phyloP scores from a whole-genome alignment of 2,113 vertebrate genomes.

The Azemiops feae region DNA sequence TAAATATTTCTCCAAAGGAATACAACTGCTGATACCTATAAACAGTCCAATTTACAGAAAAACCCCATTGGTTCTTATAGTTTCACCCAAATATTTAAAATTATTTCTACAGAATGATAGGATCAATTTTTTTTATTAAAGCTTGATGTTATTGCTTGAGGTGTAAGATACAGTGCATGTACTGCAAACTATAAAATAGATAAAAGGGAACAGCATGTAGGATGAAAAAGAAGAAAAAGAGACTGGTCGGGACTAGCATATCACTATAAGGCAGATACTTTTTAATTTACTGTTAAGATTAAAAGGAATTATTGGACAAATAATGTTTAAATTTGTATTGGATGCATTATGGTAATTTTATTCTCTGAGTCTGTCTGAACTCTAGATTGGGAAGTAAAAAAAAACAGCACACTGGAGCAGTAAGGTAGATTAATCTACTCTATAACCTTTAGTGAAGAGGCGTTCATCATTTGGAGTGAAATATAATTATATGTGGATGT shows the following conservation, averaged over 20 bases:
- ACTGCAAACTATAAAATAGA: neutral
- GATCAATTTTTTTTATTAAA: neutral
- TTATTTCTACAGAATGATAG: neutral
- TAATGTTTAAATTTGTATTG: neutral
- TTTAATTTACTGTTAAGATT: neutral
- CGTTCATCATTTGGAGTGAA: neutral
- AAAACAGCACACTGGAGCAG: neutral
- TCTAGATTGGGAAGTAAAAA: neutral
- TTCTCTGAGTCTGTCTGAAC: neutral
- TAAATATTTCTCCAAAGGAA: neutral
- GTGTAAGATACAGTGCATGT: neutral
- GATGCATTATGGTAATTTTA: neutral
- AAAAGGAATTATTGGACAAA: neutral
- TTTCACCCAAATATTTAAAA: neutral
- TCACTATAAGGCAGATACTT: neutral
- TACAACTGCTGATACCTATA: neutral
- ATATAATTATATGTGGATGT: neutral
- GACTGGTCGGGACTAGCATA: neutral
- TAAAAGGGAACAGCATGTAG: neutral
- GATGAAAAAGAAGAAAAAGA: neutral
- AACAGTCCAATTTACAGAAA: neutral
- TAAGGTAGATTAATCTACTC: neutral
- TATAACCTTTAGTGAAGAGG: neutral
- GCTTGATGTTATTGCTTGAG: neutral
- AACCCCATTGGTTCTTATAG: neutral